phyloP scores from a whole-genome alignment of 2,888 invertebrate species.

The Theretra japonica region DNA sequence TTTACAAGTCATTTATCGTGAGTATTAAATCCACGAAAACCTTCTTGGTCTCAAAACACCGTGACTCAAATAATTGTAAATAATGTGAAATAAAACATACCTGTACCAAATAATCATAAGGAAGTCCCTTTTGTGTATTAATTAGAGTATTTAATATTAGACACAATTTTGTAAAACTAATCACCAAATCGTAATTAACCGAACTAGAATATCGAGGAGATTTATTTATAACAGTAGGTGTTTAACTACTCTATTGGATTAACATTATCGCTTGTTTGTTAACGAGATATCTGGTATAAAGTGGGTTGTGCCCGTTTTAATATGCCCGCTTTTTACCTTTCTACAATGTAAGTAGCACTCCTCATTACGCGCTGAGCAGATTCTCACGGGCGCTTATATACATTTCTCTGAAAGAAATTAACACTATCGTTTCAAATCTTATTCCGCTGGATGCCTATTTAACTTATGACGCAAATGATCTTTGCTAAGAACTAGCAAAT shows the following conservation, averaged over 20 bases:
- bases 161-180: no score
- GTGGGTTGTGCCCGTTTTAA: slow-evolving; percentile 9
- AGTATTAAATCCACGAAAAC: no score
- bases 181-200: background rate
- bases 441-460: background rate
- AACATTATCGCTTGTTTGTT: slow-evolving; percentile 22
- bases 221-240: background rate
- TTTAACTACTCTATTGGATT: slow-evolving; percentile 18
- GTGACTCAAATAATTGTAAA: no score
- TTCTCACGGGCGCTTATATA: slow-evolving; percentile 16
- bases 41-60: no score
- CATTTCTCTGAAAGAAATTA: slow-evolving; percentile 13
- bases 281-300: slow-evolving; percentile 20
- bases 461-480: background rate
- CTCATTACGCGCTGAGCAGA: slow-evolving; percentile 10
- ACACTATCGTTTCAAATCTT: slow-evolving; percentile 2
- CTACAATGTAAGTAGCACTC: slow-evolving; percentile 18
- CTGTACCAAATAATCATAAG: no score
- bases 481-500: background rate
- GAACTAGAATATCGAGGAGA: background rate
- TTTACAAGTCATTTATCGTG: no score
- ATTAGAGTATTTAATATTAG: no score
- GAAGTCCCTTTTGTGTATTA: no score
- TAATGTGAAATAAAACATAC: no score
- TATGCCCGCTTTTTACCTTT: slow-evolving; percentile 17